Evolutionary conservation across 2,113 vertebrate species (phyloP), one percentile per base, ranked within the genome.

Genomic region (Laticauda laticaudata): DNA sequence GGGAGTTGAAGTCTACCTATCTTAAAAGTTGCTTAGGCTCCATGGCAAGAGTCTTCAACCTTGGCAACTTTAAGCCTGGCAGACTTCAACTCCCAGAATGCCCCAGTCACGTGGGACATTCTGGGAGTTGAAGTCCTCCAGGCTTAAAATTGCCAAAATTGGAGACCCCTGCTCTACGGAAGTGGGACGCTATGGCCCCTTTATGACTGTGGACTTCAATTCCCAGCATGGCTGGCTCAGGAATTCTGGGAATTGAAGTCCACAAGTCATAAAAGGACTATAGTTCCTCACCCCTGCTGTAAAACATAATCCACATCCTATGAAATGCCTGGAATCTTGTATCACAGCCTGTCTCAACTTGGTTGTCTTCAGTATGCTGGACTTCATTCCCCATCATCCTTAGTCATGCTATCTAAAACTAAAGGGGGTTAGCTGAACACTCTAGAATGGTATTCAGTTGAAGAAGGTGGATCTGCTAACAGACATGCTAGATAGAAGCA

Each of bases 401-500:
- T 81, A 81, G 34, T 39, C 69, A 81, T 18, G 18, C 69, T 21
- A 39, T 39, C 34, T 39, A 81, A 81, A 39, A 39, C 15, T 81
- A 81, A 81, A 0, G 3, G 34, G 34, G 18, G 18, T 39, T 81
- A 39, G 69, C 69, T 1, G 2, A 39, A 20, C n/a, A 39, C 2
- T 20, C 14, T 39, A 18, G 34, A 81, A 21, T 9, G 69, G 15
- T 39, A 39, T 39, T 39, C 26, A 24, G 26, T 5, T 89, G 29
- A 34, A 34, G 54, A 89, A 89, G 34, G 21, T 15, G 29, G 39
- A 48, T 45, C 59, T 43, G 21, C 34, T 81, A 81, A 81, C 34
- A 39, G 69, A 81, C 3, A 24, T 24, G 29, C 21, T 89, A n/a
- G 95, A 55, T 87, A n/a, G 95, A 56, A 91, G 39, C 64, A 87